These are phyloP conservation scores for Agrochola macilenta DNA, from an alignment of 2,888 invertebrate species.

Conservation along the genomic window DNA sequence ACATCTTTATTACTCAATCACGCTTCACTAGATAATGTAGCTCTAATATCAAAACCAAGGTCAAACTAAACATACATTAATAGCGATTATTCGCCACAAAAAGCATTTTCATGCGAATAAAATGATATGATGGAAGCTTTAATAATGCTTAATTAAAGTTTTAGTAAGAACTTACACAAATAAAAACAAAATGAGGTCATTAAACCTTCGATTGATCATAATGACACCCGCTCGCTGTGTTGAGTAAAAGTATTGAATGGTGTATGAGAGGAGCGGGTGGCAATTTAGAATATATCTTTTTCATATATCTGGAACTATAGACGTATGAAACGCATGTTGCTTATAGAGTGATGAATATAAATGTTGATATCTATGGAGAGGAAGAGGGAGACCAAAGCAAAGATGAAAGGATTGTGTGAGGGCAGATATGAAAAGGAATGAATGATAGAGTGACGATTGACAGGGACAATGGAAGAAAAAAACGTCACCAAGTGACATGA, in stretches of 20 bases:
- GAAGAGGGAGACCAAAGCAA: too few species aligned
- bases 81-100: conserved; percentile 38
- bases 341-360: too few species aligned
- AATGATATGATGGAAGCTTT: conserved; percentile 45
- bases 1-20: conserved; percentile 37
- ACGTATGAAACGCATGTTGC: too few species aligned
- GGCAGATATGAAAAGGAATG: too few species aligned
- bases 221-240: conserved; percentile 54
- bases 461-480: too few species aligned
- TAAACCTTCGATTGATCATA: conserved; percentile 64
- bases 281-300: conserved; percentile 24
- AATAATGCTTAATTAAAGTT: conserved; percentile 57
- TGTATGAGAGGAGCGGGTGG: conserved; percentile 2
- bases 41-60: conserved; percentile 44
- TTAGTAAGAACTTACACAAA: conserved; percentile 52
- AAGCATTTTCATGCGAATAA: conserved; percentile 44
- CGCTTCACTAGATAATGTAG: conserved; percentile 32
- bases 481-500: background rate
- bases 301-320: too few species aligned
- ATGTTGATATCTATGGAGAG: too few species aligned
- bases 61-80: conserved; percentile 27
- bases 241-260: conserved; percentile 55
- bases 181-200: conserved; percentile 66
- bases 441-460: too few species aligned
- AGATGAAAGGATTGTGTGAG: background rate